Percentiles rank a stretch among this genome's conserved stretches.
These are phyloP conservation scores for Xiphophorus couchianus DNA, from an alignment of 2,113 vertebrate species.

Conservation along the genomic window DNA sequence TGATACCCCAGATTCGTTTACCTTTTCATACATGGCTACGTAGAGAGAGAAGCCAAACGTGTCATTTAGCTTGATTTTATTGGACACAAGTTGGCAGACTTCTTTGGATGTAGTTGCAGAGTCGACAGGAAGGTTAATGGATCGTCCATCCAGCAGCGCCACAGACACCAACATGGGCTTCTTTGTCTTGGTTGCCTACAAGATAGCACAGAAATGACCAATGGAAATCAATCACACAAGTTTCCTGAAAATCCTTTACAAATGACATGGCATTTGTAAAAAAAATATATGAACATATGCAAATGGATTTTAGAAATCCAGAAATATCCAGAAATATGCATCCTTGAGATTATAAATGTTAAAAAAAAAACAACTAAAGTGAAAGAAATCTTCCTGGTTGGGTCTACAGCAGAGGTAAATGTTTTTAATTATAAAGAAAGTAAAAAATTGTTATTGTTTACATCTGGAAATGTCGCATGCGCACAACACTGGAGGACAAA, in stretches of 20 bases:
- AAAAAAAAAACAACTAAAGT: too few relatives aligned
- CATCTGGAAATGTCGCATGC: too few relatives aligned
- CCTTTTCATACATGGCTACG: slow-evolving; percentile 92
- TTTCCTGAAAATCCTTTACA: neutral
- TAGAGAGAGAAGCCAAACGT: slow-evolving; percentile 93
- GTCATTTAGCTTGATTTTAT: slow-evolving; percentile 85
- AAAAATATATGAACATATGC: too few relatives aligned
- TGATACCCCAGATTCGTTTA: slow-evolving; percentile 38
- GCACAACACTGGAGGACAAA: too few relatives aligned
- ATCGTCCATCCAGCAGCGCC: slow-evolving; percentile 85
- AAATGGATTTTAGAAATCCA: too few relatives aligned
- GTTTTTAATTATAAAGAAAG: too few relatives aligned
- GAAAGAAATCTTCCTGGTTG: too few relatives aligned
- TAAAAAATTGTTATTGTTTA: too few relatives aligned
- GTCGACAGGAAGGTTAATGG: slow-evolving; percentile 85
- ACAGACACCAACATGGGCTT: slow-evolving; percentile 86
- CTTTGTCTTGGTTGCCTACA: slow-evolving; percentile 91
- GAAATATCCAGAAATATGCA: too few relatives aligned
- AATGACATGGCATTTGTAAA: too few relatives aligned
- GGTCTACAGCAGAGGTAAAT: too few relatives aligned
- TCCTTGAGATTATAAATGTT: too few relatives aligned
- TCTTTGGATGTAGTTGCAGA: slow-evolving; percentile 91
- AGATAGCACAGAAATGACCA: neutral
- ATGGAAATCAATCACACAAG: neutral
- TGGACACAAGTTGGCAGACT: slow-evolving; percentile 85